Percentiles rank a stretch among this genome's conserved stretches.
Conservation (phyloP, 2,888 invertebrate species). For the Furcula furcula region DNA sequence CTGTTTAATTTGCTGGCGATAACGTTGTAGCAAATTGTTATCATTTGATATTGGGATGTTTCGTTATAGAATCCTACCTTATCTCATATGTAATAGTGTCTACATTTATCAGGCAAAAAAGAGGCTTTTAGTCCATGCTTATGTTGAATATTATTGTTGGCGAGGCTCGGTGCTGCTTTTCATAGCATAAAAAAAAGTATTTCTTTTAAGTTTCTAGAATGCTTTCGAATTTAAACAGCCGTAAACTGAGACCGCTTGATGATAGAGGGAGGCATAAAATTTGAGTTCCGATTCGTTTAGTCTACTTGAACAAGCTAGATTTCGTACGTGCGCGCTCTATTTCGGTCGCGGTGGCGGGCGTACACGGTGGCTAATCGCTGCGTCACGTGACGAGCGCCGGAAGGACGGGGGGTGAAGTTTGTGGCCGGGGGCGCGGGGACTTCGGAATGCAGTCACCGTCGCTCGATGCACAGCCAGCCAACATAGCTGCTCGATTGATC, state of each 20-base stretch:
- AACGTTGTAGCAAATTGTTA: background rate
- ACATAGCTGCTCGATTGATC: slow-evolving; percentile 63
- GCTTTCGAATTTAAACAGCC: background rate
- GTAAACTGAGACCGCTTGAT: background rate
- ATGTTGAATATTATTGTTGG: too few relatives aligned
- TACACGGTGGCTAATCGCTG: slow-evolving; percentile 77
- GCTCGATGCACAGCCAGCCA: slow-evolving; percentile 59
- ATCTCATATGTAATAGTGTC: too few relatives aligned
- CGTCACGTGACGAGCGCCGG: slow-evolving; percentile 78
- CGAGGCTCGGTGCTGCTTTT: background rate
- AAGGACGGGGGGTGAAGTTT: slow-evolving; percentile 71
- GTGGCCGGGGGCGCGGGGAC: slow-evolving; percentile 46
- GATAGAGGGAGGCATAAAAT: slow-evolving; percentile 51
- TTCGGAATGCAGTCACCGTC: slow-evolving; percentile 72
- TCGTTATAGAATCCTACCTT: too few relatives aligned
- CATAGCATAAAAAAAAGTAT: background rate
- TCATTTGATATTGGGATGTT: too few relatives aligned
- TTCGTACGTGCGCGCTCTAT: slow-evolving; percentile 71
- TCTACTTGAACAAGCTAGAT: slow-evolving; percentile 24
- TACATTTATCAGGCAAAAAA: too few relatives aligned
- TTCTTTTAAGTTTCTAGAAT: background rate
- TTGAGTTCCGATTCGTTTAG: slow-evolving; percentile 54
- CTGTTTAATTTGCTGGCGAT: background rate
- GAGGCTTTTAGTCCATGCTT: too few relatives aligned
- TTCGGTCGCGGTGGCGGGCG: slow-evolving; percentile 77